These are phyloP conservation scores for Chymomyza procnemis DNA, from an alignment of 2,888 invertebrate species.

Conservation along the genomic window DNA sequence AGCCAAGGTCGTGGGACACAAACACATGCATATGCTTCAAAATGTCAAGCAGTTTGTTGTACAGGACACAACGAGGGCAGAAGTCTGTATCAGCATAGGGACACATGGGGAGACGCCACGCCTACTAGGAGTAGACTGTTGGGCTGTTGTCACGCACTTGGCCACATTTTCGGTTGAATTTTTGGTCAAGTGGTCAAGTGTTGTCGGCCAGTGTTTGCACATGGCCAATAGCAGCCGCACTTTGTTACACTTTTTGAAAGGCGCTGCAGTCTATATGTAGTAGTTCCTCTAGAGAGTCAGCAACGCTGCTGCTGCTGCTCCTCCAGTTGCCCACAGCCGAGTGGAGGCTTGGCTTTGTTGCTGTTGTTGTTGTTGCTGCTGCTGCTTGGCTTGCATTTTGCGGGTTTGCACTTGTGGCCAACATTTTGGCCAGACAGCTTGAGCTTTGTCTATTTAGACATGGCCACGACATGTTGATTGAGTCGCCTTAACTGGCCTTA, in stretches of 20 bases:
- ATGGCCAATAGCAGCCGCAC: slow-evolving; percentile 10
- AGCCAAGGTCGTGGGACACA: background rate
- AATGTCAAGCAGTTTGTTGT: background rate
- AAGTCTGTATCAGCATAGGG: no score
- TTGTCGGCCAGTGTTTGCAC: background rate
- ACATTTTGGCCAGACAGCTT: slow-evolving; percentile 74
- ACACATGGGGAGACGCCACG: background rate
- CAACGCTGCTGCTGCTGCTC: background rate
- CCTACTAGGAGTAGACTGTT: background rate
- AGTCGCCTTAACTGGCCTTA: slow-evolving; percentile 26
- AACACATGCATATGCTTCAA: background rate
- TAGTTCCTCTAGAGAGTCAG: background rate
- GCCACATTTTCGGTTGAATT: slow-evolving; percentile 32
- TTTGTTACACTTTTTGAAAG: slow-evolving; percentile 60
- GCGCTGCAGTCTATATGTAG: slow-evolving; percentile 6
- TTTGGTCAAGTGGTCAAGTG: slow-evolving; percentile 23
- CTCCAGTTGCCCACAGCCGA: background rate
- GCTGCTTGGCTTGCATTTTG: slow-evolving; percentile 67
- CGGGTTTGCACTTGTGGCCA: slow-evolving; percentile 78
- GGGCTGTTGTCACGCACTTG: slow-evolving; percentile 4
- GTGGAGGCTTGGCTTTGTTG: background rate
- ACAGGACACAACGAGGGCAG: background rate
- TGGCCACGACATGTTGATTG: slow-evolving; percentile 69
- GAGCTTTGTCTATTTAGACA: slow-evolving; percentile 49
- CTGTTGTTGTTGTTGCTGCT: background rate